Percentiles rank a stretch among this genome's conserved stretches.
These are phyloP conservation scores for Gopherus evgoodei DNA, from an alignment of 2,113 vertebrate species.

Conservation along the genomic window DNA sequence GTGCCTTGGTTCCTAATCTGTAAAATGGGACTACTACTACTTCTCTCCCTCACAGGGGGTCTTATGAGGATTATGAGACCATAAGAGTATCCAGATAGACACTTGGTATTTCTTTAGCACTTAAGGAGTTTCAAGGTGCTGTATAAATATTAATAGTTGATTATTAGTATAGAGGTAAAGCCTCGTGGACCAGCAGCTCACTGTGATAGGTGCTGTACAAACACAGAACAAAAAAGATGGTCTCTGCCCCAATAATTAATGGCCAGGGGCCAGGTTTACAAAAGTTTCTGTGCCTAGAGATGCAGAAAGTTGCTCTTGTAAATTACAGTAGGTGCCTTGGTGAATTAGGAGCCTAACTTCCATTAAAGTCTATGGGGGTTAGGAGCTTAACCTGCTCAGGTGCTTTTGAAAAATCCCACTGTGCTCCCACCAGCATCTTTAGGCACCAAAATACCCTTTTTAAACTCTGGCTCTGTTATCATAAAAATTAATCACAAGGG, in stretches of 20 bases:
- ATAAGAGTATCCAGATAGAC: constrained; percentile 21
- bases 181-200: accelerated
- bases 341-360: neutral
- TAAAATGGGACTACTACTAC: neutral
- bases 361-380: neutral
- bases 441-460: neutral
- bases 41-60: constrained; percentile 9
- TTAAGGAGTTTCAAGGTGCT: neutral
- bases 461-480: neutral
- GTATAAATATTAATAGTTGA: constrained; percentile 36
- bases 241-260: neutral
- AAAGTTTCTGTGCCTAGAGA: neutral
- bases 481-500: neutral
- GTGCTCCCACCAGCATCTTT: neutral
- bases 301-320: neutral
- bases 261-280: accelerated
- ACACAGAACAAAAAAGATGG: neutral
- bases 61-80: constrained; percentile 1
- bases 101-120: constrained; percentile 49
- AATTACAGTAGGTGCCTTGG: neutral
- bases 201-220: neutral
- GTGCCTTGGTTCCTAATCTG: neutral
- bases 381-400: neutral
- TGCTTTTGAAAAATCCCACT: neutral
- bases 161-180: neutral